Conservation (phyloP, 2,113 vertebrate genomes). For the Rhinogobius similis region DNA sequence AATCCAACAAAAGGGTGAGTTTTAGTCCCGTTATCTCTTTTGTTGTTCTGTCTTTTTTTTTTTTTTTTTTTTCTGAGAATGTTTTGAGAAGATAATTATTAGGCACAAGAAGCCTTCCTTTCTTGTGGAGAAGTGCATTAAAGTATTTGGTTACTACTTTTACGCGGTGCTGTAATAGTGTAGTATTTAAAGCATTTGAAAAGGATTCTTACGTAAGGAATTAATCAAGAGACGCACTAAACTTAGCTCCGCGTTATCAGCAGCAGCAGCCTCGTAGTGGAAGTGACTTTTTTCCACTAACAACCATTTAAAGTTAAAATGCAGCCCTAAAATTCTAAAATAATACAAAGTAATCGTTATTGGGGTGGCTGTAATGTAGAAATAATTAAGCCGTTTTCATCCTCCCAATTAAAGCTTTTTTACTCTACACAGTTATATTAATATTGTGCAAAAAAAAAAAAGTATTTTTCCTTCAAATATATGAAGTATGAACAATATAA, state of each 20-base stretch:
- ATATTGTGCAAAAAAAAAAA: too few relatives aligned
- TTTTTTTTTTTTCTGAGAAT: background rate
- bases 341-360: too few relatives aligned
- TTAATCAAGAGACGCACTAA: background rate
- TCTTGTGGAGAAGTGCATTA: background rate
- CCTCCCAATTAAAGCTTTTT: too few relatives aligned
- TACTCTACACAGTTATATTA: too few relatives aligned
- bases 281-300: too few relatives aligned
- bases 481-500: too few relatives aligned
- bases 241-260: background rate
- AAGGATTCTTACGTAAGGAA: background rate
- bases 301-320: too few relatives aligned
- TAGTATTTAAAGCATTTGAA: background rate
- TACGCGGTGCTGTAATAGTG: background rate
- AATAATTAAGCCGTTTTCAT: too few relatives aligned
- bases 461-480: too few relatives aligned
- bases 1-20: slow-evolving; percentile 37
- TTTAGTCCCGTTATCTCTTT: slow-evolving; percentile 27
- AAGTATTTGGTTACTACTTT: background rate
- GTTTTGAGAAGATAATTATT: background rate
- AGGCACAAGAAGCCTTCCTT: background rate
- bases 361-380: too few relatives aligned
- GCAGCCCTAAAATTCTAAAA: too few relatives aligned
- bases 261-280: background rate
- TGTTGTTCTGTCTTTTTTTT: slow-evolving; percentile 37